phyloP scores from a whole-genome alignment of 2,113 vertebrate genomes.

The Colinus virginianus region DNA sequence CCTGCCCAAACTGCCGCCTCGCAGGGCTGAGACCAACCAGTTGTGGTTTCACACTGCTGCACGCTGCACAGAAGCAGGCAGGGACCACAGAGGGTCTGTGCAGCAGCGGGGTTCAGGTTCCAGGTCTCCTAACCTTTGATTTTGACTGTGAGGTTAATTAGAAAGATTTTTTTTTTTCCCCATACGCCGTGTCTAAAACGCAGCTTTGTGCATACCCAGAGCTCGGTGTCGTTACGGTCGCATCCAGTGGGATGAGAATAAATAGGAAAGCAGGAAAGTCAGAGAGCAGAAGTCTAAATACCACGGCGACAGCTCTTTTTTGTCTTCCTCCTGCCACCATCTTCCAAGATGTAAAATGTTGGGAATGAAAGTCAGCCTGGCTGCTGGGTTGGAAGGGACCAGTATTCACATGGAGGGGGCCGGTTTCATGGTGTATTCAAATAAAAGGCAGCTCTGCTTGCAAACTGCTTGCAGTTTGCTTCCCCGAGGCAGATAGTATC shows the following conservation, averaged over 20 bases:
- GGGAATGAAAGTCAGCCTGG: not conserved
- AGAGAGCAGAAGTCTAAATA: conserved; percentile 44
- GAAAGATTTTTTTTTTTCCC: not conserved
- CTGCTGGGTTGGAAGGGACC: not conserved
- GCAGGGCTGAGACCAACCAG: not conserved
- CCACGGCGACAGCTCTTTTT: not conserved
- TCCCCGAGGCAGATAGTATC: conserved; percentile 34
- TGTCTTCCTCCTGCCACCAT: not conserved
- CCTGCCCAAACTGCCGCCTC: not conserved
- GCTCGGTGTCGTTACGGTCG: not conserved
- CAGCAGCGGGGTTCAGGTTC: not conserved
- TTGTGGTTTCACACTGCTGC: not conserved
- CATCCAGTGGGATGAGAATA: conserved; percentile 36
- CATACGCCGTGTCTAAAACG: not conserved
- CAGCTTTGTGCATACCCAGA: not conserved
- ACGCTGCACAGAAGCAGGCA: not conserved
- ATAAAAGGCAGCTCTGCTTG: not conserved
- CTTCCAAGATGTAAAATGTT: not conserved
- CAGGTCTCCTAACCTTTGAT: not conserved
- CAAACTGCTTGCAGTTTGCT: conserved; percentile 32
- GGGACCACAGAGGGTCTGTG: not conserved
- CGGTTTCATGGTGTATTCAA: not conserved
- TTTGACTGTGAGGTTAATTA: not conserved
- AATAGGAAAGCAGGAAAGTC: conserved; percentile 21
- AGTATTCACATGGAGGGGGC: not conserved